A percentile compares a stretch with the other conserved stretches of the same genome.
Evolutionary conservation across 2,113 vertebrate genomes (phyloP).

Genomic region (Cheirogaleus medius): DNA sequence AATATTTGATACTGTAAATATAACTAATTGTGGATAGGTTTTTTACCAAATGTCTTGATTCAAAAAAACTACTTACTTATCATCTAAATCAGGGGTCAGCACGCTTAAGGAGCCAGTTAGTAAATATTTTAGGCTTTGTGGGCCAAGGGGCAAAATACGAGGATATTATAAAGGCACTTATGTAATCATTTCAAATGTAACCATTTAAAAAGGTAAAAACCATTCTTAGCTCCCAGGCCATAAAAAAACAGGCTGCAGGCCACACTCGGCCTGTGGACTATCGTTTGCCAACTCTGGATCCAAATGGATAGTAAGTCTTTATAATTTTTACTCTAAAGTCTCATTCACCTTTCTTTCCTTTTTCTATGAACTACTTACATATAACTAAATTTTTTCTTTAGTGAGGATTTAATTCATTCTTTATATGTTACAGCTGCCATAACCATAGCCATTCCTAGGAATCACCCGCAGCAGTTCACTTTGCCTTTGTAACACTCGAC

Average conservation of each 20-base stretch:
- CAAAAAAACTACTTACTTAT: conserved; percentile 7
- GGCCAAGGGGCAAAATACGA: neutral
- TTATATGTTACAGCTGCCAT: neutral
- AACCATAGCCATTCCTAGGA: neutral
- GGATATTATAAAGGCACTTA: neutral
- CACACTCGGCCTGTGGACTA: neutral
- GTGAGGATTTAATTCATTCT: neutral
- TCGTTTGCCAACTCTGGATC: neutral
- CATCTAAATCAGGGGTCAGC: neutral
- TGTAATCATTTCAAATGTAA: neutral
- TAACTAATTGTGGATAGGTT: neutral
- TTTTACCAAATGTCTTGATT: neutral
- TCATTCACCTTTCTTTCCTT: neutral
- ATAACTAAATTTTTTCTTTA: conserved; percentile 10
- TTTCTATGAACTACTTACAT: neutral
- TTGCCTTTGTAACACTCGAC: neutral
- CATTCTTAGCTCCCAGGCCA: neutral
- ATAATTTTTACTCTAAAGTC: neutral
- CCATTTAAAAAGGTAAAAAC: conserved; percentile 16
- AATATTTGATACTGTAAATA: neutral
- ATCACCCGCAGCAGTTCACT: neutral
- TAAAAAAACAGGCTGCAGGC: neutral
- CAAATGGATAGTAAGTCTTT: neutral
- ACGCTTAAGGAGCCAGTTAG: neutral
- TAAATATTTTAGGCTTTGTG: conserved; percentile 24